Base-by-base conservation (phyloP, 1,140 invertebrate genomes). In the Carcinoscorpius rotundicauda region DNA sequence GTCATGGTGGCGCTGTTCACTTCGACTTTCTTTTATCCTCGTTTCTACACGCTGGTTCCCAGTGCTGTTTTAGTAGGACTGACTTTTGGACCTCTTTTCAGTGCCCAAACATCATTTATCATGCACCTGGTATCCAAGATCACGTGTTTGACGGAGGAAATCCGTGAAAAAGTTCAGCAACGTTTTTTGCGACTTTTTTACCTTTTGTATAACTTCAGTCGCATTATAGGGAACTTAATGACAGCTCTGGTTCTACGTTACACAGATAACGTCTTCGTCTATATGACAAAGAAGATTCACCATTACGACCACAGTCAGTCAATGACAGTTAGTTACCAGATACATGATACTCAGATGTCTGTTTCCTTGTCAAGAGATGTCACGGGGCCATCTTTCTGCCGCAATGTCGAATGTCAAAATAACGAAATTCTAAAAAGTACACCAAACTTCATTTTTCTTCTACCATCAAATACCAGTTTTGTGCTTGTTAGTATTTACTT, bases 1-100 rank as follows among this genome's bases (percentile, higher is more conserved):
- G 65, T 68, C 49, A 52, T 70, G 4, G 65, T 69, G n/a, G 69
- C 70, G 6, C 64, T 72, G 5, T 72, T 66, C 52, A 66, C 71
- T 48, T 70, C 70, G 5, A 67, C 67, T 6, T 71, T 69, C 53
- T 72, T 71, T 64, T 69, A 67, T 52, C 64, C 65, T 11, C 58
- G 65, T 50, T 56, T 62, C 48, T 70, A 68, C 51, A 70, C 69
- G 1, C 57, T 70, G 4, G 58, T 66, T 4, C 67, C 69, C 0
- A 66, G 63, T 51, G 68, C 65, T 9, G 51, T 69, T 4, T 50
- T 70, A 9, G 52, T 68, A 9, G 69, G 69, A 8, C 60, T 68
- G 4, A 58, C 67, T 8, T 64, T 70, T 10, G 69, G 69, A 10
- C 69, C 69, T 3, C 53, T 70, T 11, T 69, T 67, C 57, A 66